A percentile compares a stretch with the other conserved stretches of the same genome.
These are phyloP conservation scores for Kuschelorhynchus macadamiae DNA, from an alignment of 2,888 invertebrate genomes.

Conservation along the genomic window DNA sequence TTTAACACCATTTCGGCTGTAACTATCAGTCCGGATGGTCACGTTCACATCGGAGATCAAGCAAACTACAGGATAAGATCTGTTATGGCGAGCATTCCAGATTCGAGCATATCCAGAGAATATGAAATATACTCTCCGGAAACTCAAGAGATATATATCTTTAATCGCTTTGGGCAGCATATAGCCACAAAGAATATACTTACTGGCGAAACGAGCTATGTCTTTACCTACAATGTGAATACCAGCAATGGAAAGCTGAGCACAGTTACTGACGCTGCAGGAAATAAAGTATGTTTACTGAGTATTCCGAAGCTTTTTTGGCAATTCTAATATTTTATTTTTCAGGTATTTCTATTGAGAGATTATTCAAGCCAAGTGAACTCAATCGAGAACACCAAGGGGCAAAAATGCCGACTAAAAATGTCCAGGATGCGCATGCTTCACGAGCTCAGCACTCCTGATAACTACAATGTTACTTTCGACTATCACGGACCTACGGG, in stretches of 20 bases:
- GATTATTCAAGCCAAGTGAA: conserved; percentile 92
- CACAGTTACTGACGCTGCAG: conserved; percentile 93
- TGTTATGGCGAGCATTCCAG: conserved; percentile 91
- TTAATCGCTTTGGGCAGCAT: conserved; percentile 96
- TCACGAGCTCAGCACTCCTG: conserved; percentile 91
- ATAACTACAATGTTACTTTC: conserved; percentile 94
- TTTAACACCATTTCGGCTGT: conserved; percentile 95
- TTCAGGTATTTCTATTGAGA: conserved; percentile 75
- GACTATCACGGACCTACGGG: conserved; percentile 94
- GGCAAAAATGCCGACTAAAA: conserved; percentile 89
- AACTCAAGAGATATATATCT: conserved; percentile 94
- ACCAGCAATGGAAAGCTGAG: conserved; percentile 96
- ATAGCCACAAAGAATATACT: conserved; percentile 93
- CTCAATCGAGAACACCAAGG: conserved; percentile 94
- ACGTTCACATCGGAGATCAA: conserved; percentile 96
- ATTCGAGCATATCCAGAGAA: conserved; percentile 85
- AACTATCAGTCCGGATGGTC: conserved; percentile 93
- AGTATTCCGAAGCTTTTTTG: too few species aligned
- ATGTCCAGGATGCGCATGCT: conserved; percentile 96
- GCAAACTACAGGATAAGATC: conserved; percentile 91
- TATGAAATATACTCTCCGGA: conserved; percentile 97
- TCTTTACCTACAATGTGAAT: conserved; percentile 96
- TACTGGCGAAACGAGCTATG: conserved; percentile 94
- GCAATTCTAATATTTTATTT: too few species aligned
- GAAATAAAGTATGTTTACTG: conserved; percentile 78